phyloP scores from a whole-genome alignment of 2,797 vertebrate genomes.

The Premnoplex brunnescens region DNA sequence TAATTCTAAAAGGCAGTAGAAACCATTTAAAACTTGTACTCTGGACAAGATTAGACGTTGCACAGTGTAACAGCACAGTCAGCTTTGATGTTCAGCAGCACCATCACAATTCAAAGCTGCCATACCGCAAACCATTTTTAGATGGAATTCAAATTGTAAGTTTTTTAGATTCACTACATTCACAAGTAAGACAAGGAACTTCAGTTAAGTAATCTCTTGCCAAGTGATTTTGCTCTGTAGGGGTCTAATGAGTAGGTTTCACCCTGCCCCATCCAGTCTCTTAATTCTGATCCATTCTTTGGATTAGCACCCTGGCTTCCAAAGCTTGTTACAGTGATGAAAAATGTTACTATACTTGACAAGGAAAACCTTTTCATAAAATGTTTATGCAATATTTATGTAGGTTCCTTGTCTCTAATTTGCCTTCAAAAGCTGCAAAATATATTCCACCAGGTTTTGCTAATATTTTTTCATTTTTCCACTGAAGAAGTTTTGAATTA shows the following conservation, averaged over 20 bases:
- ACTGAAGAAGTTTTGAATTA: neutral
- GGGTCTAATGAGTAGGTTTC: slow-evolving; percentile 32
- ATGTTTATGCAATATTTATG: slow-evolving; percentile 42
- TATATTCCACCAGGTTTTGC: slow-evolving; percentile 13
- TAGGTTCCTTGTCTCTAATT: slow-evolving; percentile 9
- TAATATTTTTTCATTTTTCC: neutral
- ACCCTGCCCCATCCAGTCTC: neutral
- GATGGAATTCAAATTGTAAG: neutral
- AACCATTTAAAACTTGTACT: neutral
- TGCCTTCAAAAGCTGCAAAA: slow-evolving; percentile 29
- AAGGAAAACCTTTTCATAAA: slow-evolving; percentile 40
- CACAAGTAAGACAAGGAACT: neutral
- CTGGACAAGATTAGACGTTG: neutral
- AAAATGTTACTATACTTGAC: neutral
- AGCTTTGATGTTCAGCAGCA: neutral
- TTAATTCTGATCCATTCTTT: slow-evolving; percentile 23
- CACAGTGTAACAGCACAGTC: neutral
- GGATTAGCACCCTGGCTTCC: neutral
- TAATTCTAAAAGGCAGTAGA: neutral
- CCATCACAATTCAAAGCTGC: neutral
- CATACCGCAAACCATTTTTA: neutral
- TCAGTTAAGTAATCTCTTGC: neutral
- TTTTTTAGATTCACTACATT: neutral
- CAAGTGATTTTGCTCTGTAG: neutral
- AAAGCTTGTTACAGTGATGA: neutral